Conservation (phyloP, 2,888 invertebrate genomes). For the Caenorhabditis sp. region DNA sequence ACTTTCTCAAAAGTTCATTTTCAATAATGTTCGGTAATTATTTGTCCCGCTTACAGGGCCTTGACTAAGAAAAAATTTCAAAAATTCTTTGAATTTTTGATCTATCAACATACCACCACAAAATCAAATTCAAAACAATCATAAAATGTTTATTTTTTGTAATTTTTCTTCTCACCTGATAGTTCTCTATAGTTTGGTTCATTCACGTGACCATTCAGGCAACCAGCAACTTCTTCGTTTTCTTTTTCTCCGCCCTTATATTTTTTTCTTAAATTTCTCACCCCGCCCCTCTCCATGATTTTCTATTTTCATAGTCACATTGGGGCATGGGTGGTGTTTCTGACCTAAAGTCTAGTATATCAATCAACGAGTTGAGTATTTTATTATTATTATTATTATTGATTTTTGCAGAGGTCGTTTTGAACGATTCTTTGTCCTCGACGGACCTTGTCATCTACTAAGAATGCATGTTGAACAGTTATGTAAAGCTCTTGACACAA, state of each 20-base stretch:
- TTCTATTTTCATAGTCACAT: background rate
- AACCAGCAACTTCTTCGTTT: background rate
- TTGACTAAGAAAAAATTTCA: background rate
- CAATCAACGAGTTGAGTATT: background rate
- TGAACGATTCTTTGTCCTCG: slow-evolving; percentile 54
- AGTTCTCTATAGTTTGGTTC: background rate
- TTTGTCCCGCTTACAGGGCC: too few species aligned
- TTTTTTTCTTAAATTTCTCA: background rate
- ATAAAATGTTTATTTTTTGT: background rate
- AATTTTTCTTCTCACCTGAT: background rate
- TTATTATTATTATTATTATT: background rate
- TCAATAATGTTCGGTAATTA: too few species aligned
- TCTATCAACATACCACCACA: background rate
- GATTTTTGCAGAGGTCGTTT: slow-evolving; percentile 45
- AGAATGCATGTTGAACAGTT: slow-evolving; percentile 60
- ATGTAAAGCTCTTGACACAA: slow-evolving; percentile 55
- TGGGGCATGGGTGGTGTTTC: too few species aligned
- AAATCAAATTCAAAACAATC: background rate
- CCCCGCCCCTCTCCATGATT: slow-evolving; percentile 19
- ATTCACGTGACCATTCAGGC: slow-evolving; percentile 19
- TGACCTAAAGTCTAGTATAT: background rate
- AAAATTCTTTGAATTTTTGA: background rate
- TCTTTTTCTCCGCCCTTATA: slow-evolving; percentile 9
- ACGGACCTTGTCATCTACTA: slow-evolving; percentile 48
- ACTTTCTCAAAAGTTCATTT: background rate